Percentiles rank a stretch among this genome's conserved stretches.
Conservation (phyloP, 2,113 vertebrate species). For the Euleptes europaea region DNA sequence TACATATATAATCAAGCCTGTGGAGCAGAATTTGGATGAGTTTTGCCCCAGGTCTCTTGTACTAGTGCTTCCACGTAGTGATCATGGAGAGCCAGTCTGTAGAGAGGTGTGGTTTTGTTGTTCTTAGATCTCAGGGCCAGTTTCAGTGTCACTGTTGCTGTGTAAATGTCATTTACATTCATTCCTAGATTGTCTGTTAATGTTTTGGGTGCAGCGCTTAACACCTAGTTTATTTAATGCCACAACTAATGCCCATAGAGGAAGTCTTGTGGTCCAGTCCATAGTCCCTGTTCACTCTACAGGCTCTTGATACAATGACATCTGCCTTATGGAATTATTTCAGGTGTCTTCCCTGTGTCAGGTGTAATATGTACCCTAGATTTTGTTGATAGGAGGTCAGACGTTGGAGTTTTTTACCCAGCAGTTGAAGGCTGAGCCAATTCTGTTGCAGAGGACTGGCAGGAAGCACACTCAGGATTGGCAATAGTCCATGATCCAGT, state of each 20-base stretch:
- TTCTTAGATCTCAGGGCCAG: background rate
- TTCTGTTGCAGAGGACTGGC: constrained; percentile 5
- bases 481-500: background rate
- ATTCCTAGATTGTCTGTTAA: background rate
- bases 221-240: background rate
- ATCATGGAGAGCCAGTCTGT: background rate
- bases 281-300: background rate
- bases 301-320: background rate
- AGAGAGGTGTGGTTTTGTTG: background rate
- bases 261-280: background rate
- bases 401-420: constrained; percentile 1
- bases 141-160: background rate
- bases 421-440: background rate
- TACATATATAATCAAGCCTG: background rate
- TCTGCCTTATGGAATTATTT: background rate
- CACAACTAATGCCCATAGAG: background rate
- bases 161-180: background rate
- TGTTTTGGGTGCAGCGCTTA: background rate
- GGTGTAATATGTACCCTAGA: background rate
- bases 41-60: background rate
- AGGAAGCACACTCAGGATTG: constrained; percentile 2
- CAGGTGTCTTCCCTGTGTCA: background rate
- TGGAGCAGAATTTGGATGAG: background rate
- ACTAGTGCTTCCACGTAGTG: background rate
- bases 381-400: background rate